Evolutionary conservation across 1,140 invertebrate species (phyloP), one percentile per base, ranked within the genome.

Genomic region (Zaprionus lachaisei): DNA sequence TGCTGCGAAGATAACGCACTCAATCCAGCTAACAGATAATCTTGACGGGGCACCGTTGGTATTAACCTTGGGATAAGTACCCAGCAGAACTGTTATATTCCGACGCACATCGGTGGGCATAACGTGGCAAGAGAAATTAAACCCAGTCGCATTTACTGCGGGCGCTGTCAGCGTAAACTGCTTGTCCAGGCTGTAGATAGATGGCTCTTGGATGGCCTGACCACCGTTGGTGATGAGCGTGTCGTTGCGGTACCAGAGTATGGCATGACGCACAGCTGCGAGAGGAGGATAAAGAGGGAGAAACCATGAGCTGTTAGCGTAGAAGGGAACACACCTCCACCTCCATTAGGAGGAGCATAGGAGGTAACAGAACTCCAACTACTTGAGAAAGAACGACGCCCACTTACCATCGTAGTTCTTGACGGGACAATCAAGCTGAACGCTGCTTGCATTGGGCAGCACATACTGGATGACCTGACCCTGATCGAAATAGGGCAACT

Each of bases 391-490:
- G n/a, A 47, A 0, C 1, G 47, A 15, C 12, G 24, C 22, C 24
- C 47, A 62, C 72, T 83, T 71, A 91, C 87, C 70, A 69, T 91
- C 62, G 47, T 77, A 91, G 26, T 91, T 87, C 56, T 84, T 83
- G 0, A 82, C 87, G 7, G 87, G 87, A 37, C 87, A 91, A 3
- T 87, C 74, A 34, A 91, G 26, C 47, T 79, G 84, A 0, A 82
- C 79, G 7, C 55, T 44, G 24, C 54, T 79, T 15, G 38, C 58
- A 55, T 81, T 84, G 4, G 31, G 17, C 1, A 65, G 41, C 26
- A 79, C 79, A 70, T 84, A 84, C 7, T 84, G 37, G 17, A 66
- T 37, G 12, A 58, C 70, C 11, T 77, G 57, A 2, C 66, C 69
- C 37, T 84, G 69, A 5, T 87, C 77, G 38, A 91, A 91, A 41